Percentiles rank a stretch among this genome's conserved stretches.
Conservation (phyloP, 2,113 vertebrate species). For the Sorex fumeus region DNA sequence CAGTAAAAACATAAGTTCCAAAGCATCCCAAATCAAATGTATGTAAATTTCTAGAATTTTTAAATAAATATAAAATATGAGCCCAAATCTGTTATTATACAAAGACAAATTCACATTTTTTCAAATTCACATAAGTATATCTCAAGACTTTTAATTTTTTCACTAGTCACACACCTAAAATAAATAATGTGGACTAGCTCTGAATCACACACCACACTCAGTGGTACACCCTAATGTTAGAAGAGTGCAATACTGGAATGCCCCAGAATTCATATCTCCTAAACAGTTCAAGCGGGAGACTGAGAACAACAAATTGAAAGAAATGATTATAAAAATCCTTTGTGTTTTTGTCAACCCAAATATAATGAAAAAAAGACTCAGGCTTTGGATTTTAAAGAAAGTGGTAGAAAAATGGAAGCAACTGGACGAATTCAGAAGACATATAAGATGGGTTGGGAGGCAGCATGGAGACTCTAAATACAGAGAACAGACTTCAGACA, state of each 20-base stretch:
- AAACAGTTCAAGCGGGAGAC: neutral
- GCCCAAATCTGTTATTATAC: neutral
- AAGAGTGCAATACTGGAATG: fast-evolving
- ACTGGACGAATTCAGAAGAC: neutral
- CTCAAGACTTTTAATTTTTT: slow-evolving; percentile 12
- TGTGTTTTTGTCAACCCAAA: neutral
- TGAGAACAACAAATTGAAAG: neutral
- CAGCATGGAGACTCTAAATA: fast-evolving
- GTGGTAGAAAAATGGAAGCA: neutral
- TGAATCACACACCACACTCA: neutral
- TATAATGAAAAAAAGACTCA: neutral
- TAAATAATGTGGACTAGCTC: neutral
- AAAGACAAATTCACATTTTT: neutral
- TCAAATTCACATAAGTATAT: neutral
- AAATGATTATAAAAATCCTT: neutral
- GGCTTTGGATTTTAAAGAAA: neutral
- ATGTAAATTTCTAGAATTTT: neutral
- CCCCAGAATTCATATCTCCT: neutral
- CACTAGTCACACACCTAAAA: neutral
- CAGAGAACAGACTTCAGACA: neutral
- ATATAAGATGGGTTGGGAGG: neutral
- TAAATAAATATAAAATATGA: neutral
- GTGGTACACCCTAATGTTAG: neutral
- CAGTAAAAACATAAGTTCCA: no score
- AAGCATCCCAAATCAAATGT: neutral